phyloP scores from a whole-genome alignment of 2,797 vertebrate genomes.

The Catostomus latipinnis region DNA sequence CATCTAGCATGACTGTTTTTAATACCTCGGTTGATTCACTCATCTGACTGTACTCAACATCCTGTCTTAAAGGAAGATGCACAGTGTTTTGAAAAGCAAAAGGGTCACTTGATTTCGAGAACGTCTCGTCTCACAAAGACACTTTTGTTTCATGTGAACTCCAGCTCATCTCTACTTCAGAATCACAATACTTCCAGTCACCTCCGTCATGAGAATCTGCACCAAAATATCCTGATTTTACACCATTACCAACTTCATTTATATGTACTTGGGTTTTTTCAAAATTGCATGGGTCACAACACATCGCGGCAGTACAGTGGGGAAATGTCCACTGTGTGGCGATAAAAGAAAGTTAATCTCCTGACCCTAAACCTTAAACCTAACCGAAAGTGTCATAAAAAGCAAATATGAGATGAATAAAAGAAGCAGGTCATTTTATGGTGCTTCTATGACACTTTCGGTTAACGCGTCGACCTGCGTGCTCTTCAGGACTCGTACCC shows the following conservation, averaged over 20 bases:
- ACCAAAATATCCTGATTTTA: background rate
- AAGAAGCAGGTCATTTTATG: too few species aligned
- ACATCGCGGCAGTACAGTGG: too few species aligned
- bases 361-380: too few species aligned
- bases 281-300: too few species aligned
- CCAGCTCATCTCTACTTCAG: conserved; percentile 30
- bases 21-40: background rate
- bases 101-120: conserved; percentile 42
- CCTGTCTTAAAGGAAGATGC: conserved; percentile 3
- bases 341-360: too few species aligned
- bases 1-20: conserved; percentile 9
- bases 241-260: background rate
- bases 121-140: conserved; percentile 55
- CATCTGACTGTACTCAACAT: conserved; percentile 11
- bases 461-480: too few species aligned
- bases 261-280: background rate
- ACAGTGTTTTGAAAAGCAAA: conserved; percentile 10
- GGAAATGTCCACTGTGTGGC: too few species aligned
- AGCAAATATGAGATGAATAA: too few species aligned
- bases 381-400: too few species aligned
- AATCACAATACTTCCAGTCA: background rate
- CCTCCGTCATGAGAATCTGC: background rate
- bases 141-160: conserved; percentile 46
- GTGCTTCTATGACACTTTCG: too few species aligned
- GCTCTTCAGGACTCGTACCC: too few species aligned